Evolutionary conservation across 2,797 vertebrate species (phyloP), one percentile per base, ranked within the genome.

Genomic region (Siniperca undulata): DNA sequence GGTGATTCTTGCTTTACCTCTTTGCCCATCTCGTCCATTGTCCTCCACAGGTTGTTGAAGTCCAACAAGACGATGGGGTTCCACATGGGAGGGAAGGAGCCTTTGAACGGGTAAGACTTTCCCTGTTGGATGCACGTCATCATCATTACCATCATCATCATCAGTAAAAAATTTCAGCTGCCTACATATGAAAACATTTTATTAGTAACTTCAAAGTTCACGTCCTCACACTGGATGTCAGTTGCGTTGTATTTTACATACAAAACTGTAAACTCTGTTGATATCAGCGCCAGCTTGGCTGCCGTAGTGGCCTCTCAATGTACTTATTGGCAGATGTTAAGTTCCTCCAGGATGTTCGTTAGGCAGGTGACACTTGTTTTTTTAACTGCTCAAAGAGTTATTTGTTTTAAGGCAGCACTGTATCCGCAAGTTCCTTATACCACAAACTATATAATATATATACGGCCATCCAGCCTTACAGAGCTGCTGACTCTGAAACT

Each of bases 11-110:
- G 11, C 3, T 30, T 89, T 80, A 99, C 98, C 98, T 99, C 97
- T 86, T 93, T 88, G 42, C 98, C 98, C 98, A 99, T 99, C 85
- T 97, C 88, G 90, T 99, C 98, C 93, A 99, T 95, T 0, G 96
- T 99, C 90, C 98, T 97, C 95, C 96, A 99, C 0, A 99, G 92
- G 93, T 98, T 98, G 94, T 98, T 99, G 93, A 96, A 96, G 95
- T 99, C 98, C 95, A 99, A 74, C 75, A 96, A 86, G 50, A 94
- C 89, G 30, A 99, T 53, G 0, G 98, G 98, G 94, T 98, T 99
- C 98, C 98, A 97, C 87, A 96, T 86, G 58, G 97, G 93, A 67
- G 98, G 98, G 2, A 99, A 97, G 1, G 97, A 70, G 38, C 97
- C 96, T 89, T 93, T 97, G 91, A 98, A 99, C 0, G 97, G 87